These are phyloP conservation scores for Acridotheres tristis DNA, from an alignment of 2,797 vertebrate genomes.

Conservation along the genomic window DNA sequence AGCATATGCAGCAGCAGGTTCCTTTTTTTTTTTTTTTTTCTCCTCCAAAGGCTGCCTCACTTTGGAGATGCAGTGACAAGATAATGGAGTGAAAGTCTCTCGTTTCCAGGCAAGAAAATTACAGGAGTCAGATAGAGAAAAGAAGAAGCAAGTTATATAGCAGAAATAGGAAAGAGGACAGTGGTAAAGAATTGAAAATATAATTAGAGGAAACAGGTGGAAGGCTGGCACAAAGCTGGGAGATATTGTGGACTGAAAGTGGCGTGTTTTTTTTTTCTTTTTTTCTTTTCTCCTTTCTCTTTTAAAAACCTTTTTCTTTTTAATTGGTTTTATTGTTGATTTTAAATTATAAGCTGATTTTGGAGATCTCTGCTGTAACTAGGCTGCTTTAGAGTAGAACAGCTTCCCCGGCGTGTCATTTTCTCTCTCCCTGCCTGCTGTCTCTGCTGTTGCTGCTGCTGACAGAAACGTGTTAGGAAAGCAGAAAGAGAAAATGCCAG, in stretches of 20 bases:
- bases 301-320: background rate
- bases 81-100: constrained; percentile 70
- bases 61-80: constrained; percentile 70
- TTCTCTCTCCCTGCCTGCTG: constrained; percentile 62
- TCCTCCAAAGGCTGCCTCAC: constrained; percentile 34
- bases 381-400: constrained; percentile 31
- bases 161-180: constrained; percentile 42
- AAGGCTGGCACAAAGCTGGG: constrained; percentile 11
- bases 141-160: constrained; percentile 49
- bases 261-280: background rate
- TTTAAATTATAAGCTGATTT: constrained; percentile 35
- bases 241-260: background rate
- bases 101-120: constrained; percentile 57
- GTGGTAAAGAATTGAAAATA: constrained; percentile 41
- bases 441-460: constrained; percentile 71
- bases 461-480: constrained; percentile 78
- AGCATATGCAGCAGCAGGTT: constrained; percentile 60
- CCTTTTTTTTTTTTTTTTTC: background rate
- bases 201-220: constrained; percentile 59
- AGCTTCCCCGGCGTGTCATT: constrained; percentile 26
- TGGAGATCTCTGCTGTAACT: constrained; percentile 41
- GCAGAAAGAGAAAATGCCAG: constrained; percentile 91
- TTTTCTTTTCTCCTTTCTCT: too few relatives aligned
- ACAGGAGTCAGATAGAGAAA: constrained; percentile 37
- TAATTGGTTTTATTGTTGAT: background rate